Conservation (phyloP, 2,888 invertebrate genomes). For the Thecocarcelia acutangulata region DNA sequence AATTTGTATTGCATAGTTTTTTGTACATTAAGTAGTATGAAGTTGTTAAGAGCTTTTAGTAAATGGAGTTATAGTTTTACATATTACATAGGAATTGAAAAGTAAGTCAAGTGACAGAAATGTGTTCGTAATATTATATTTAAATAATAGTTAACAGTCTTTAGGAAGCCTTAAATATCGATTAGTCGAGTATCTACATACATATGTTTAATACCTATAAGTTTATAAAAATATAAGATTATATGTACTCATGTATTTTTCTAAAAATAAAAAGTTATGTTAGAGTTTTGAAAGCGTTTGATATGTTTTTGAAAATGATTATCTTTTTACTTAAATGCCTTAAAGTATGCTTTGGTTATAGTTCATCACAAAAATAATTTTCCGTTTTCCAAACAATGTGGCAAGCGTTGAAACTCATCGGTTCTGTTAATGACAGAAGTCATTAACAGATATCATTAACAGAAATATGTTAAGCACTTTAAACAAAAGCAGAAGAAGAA, state of each 20-base stretch:
- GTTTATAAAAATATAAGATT: constrained; percentile 24
- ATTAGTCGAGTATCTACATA: constrained; percentile 27
- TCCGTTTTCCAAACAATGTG: not conserved
- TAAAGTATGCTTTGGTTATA: constrained; percentile 49
- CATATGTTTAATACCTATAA: not conserved
- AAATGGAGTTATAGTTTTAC: constrained; percentile 17
- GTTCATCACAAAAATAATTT: not conserved
- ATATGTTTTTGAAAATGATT: constrained; percentile 54
- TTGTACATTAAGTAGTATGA: constrained; percentile 68
- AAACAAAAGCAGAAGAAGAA: too few relatives aligned
- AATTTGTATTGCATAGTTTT: constrained; percentile 65
- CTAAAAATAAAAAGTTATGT: not conserved
- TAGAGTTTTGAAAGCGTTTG: constrained; percentile 12
- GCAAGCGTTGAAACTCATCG: constrained; percentile 23
- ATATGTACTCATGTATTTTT: not conserved
- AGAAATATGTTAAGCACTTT: too few relatives aligned
- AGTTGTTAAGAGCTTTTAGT: constrained; percentile 37
- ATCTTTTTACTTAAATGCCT: constrained; percentile 31
- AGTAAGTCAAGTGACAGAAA: constrained; percentile 19
- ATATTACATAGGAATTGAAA: constrained; percentile 27
- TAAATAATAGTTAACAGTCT: constrained; percentile 68
- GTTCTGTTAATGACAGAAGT: constrained; percentile 32
- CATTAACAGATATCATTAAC: too few relatives aligned
- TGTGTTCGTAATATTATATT: constrained; percentile 44
- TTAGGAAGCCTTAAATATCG: constrained; percentile 65